Percentiles rank a stretch among this genome's conserved stretches.
Evolutionary conservation across 2,888 invertebrate genomes (phyloP).

Genomic region (Morpho achilles): DNA sequence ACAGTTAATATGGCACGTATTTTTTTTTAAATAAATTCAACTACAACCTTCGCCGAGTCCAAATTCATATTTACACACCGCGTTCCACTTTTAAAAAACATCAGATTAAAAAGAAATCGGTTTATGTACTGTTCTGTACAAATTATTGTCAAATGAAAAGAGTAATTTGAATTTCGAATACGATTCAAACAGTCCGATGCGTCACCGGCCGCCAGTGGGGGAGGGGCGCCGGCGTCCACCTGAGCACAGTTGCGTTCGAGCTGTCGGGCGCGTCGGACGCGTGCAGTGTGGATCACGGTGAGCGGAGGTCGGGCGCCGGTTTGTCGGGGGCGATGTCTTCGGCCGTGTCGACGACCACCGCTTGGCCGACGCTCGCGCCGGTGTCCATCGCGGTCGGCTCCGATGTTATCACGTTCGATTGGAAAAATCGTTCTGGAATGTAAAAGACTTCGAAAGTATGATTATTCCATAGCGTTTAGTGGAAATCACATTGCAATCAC

Average conservation of each 20-base stretch:
- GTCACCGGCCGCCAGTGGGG: constrained; percentile 71
- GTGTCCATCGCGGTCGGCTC: constrained; percentile 79
- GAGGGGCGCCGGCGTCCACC: constrained; percentile 71
- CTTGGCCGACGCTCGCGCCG: constrained; percentile 46
- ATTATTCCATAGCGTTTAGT: constrained; percentile 23
- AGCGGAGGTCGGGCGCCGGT: constrained; percentile 63
- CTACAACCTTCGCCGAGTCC: constrained; percentile 45
- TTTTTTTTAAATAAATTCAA: constrained; percentile 45
- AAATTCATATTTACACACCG: constrained; percentile 52
- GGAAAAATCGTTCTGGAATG: constrained; percentile 81
- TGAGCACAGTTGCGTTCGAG: constrained; percentile 42
- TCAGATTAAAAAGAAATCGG: constrained; percentile 2
- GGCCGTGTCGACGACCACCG: constrained; percentile 46
- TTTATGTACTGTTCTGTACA: constrained; percentile 5
- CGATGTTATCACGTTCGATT: constrained; percentile 78
- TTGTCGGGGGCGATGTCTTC: constrained; percentile 72
- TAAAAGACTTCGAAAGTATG: constrained; percentile 31
- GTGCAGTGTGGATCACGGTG: constrained; percentile 57
- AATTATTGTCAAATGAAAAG: constrained; percentile 29
- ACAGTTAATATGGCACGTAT: constrained; percentile 38
- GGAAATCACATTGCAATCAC: neutral
- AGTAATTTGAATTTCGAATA: constrained; percentile 27
- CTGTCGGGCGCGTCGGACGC: constrained; percentile 30
- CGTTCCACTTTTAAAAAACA: constrained; percentile 25
- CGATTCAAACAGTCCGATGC: constrained; percentile 52